Conservation (phyloP, 2,797 vertebrate species). For the Periparus ater region DNA sequence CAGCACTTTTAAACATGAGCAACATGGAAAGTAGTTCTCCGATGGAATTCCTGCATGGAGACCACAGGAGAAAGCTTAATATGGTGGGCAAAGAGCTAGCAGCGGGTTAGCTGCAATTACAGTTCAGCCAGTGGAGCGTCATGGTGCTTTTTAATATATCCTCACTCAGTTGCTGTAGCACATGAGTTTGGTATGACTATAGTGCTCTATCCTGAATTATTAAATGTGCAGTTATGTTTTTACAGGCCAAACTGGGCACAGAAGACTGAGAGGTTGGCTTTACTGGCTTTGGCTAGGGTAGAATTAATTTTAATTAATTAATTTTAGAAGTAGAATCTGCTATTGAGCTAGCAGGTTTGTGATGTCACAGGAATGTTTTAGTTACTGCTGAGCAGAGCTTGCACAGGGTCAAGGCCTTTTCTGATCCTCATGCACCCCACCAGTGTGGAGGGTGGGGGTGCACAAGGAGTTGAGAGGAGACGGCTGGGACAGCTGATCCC, state of each 20-base stretch:
- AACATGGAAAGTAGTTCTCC: not conserved
- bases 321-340: not conserved
- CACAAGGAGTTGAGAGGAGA: not conserved
- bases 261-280: not conserved
- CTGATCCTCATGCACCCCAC: not conserved
- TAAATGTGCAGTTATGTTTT: not conserved
- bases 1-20: not conserved
- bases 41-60: not conserved
- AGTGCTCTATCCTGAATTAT: not conserved
- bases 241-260: not conserved
- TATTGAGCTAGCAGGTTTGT: not conserved
- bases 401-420: not conserved
- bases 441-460: accelerated
- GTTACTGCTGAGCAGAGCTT: not conserved
- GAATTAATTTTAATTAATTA: not conserved
- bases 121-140: not conserved
- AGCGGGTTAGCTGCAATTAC: not conserved
- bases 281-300: not conserved
- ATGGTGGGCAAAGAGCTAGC: not conserved
- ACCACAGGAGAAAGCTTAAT: not conserved
- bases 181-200: not conserved
- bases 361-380: not conserved
- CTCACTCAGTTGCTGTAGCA: not conserved
- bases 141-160: not conserved
- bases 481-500: not conserved